Percentiles rank a stretch among this genome's conserved stretches.
Conservation (phyloP, 2,797 vertebrate species). For the Sphaeramia orbicularis region DNA sequence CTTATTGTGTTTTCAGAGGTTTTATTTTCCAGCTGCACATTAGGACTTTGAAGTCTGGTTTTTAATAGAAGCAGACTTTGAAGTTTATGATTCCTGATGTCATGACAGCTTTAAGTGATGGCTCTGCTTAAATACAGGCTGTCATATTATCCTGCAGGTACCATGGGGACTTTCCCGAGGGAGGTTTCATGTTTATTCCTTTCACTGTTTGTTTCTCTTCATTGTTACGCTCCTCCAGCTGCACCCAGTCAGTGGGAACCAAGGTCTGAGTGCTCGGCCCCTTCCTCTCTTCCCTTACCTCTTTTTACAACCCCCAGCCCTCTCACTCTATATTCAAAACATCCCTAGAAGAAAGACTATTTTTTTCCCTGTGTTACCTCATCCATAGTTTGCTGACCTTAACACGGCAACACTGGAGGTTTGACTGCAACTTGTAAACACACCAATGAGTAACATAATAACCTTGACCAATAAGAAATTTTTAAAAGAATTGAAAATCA, state of each 20-base stretch:
- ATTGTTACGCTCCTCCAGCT: constrained; percentile 77
- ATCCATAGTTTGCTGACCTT: constrained; percentile 63
- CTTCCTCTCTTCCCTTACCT: constrained; percentile 43
- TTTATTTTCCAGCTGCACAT: neutral
- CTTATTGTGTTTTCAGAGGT: too few species aligned
- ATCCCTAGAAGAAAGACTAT: constrained; percentile 51
- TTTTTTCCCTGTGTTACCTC: constrained; percentile 58
- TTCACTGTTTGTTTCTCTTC: constrained; percentile 69
- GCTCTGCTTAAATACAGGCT: constrained; percentile 24
- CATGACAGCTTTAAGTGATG: constrained; percentile 24
- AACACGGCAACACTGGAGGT: constrained; percentile 37
- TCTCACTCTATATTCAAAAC: constrained; percentile 62
- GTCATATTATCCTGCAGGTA: constrained; percentile 35
- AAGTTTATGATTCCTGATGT: constrained; percentile 34
- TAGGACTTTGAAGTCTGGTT: neutral
- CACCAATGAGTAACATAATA: constrained; percentile 12
- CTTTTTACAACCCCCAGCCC: constrained; percentile 31
- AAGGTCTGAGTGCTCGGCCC: constrained; percentile 53
- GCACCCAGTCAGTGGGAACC: constrained; percentile 66
- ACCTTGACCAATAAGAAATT: neutral
- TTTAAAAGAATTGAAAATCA: too few species aligned
- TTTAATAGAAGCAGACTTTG: constrained; percentile 27
- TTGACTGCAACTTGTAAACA: constrained; percentile 41
- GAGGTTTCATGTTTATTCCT: constrained; percentile 58
- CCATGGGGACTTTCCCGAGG: constrained; percentile 33